phyloP scores from a whole-genome alignment of 2,113 vertebrate genomes.

The Phoenicopterus ruber region DNA sequence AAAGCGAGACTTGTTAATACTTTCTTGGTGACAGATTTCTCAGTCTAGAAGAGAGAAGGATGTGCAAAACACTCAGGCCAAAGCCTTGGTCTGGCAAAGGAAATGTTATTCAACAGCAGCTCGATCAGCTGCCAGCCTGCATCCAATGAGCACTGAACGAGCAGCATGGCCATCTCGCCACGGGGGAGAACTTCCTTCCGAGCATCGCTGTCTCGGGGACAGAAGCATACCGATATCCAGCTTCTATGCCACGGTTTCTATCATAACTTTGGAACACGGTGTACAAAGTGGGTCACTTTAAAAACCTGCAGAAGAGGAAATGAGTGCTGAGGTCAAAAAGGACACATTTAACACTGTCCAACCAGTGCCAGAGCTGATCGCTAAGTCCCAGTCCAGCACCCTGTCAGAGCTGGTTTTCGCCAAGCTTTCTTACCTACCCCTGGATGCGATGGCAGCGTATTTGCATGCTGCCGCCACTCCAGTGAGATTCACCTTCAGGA shows the following conservation, averaged over 20 bases:
- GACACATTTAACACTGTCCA: not conserved
- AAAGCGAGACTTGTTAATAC: not conserved
- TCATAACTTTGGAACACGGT: accelerated
- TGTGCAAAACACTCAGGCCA: not conserved
- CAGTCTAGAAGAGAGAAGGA: not conserved
- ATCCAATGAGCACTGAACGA: not conserved
- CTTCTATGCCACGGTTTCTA: not conserved
- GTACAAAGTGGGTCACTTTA: not conserved
- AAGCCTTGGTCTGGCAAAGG: not conserved
- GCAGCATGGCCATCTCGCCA: not conserved
- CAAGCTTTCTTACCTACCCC: not conserved
- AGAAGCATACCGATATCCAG: not conserved
- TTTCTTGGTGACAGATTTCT: not conserved
- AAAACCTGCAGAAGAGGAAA: not conserved
- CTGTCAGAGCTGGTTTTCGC: not conserved
- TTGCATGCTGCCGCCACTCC: not conserved
- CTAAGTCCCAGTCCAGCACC: not conserved
- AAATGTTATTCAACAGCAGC: not conserved
- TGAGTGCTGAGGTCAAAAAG: not conserved
- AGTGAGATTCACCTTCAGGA: slow-evolving; percentile 31
- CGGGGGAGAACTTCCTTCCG: not conserved
- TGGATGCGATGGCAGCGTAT: accelerated
- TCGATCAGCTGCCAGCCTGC: not conserved
- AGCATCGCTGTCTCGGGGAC: not conserved
- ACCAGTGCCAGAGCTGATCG: not conserved